phyloP scores from a whole-genome alignment of 2,888 invertebrate species.

The Callosobruchus maculatus region DNA sequence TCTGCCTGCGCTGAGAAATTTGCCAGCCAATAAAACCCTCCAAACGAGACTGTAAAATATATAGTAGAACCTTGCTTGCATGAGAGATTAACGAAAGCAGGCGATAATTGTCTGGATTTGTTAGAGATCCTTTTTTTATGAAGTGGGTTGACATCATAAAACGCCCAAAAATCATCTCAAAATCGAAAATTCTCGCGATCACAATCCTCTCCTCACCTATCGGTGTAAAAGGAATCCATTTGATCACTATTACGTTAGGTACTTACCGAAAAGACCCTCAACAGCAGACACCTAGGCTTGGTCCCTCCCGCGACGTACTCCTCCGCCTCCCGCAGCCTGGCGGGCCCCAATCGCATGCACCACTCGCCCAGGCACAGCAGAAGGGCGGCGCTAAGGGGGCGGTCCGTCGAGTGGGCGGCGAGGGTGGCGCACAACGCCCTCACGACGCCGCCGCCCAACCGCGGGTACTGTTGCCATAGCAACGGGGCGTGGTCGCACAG shows the following conservation, averaged over 20 bases:
- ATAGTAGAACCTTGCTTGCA: too few relatives aligned
- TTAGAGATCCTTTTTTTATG: too few relatives aligned
- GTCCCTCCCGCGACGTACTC: constrained; percentile 52
- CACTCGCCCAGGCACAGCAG: constrained; percentile 90
- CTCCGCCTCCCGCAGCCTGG: constrained; percentile 57
- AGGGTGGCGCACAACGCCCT: constrained; percentile 51
- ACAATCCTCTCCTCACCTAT: too few relatives aligned
- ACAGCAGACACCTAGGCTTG: constrained; percentile 50
- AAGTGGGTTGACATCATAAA: too few relatives aligned
- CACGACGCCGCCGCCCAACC: constrained; percentile 57
- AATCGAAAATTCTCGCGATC: too few relatives aligned
- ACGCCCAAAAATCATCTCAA: too few relatives aligned
- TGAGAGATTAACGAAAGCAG: too few relatives aligned
- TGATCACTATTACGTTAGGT: background rate
- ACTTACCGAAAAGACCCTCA: constrained; percentile 70
- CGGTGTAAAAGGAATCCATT: too few relatives aligned
- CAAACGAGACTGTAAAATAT: too few relatives aligned
- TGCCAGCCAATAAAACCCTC: too few relatives aligned
- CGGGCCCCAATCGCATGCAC: constrained; percentile 79
- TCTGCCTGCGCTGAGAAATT: too few relatives aligned
- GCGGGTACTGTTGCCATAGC: constrained; percentile 69
- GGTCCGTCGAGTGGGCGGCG: constrained; percentile 58
- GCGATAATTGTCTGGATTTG: too few relatives aligned
- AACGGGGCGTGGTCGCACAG: constrained; percentile 76
- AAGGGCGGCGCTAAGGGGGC: constrained; percentile 73